These are phyloP conservation scores for Mythimna impura DNA, from an alignment of 2,888 invertebrate genomes.

Conservation along the genomic window DNA sequence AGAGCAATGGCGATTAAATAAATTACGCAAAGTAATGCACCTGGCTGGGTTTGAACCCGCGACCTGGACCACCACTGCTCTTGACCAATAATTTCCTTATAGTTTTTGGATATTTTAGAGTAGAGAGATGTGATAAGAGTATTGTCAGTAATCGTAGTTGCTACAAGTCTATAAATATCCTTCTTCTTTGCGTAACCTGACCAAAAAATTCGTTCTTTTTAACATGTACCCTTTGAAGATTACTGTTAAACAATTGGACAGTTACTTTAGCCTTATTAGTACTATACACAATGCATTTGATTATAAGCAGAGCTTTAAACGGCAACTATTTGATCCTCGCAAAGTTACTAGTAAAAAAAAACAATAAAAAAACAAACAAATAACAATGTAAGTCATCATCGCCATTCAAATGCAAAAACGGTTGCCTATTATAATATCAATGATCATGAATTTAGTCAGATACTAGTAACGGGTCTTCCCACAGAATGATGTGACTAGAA, in stretches of 20 bases:
- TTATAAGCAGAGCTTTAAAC: neutral
- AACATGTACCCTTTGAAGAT: neutral
- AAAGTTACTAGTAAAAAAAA: neutral
- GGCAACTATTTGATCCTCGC: neutral
- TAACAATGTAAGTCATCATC: constrained; percentile 31
- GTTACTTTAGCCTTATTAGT: constrained; percentile 31
- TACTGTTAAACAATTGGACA: constrained; percentile 17
- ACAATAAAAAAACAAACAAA: constrained; percentile 11
- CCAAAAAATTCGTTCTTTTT: neutral
- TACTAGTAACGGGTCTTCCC: constrained; percentile 38
- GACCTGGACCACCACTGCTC: no score
- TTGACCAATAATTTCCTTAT: no score
- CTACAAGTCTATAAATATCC: no score
- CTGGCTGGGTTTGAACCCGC: no score
- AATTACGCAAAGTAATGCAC: no score
- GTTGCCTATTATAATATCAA: constrained; percentile 25
- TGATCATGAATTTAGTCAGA: constrained; percentile 31
- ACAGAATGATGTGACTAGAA: constrained; percentile 12
- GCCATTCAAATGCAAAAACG: constrained; percentile 33
- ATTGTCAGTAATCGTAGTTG: no score
- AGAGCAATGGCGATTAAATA: no score
- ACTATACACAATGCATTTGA: constrained; percentile 27
- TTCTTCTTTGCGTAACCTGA: neutral
- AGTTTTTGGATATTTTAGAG: no score
- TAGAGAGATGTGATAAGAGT: no score